Percentiles rank a stretch among this genome's conserved stretches.
phyloP scores from a whole-genome alignment of 1,140 invertebrate genomes.

The Drosophila ogumai region DNA sequence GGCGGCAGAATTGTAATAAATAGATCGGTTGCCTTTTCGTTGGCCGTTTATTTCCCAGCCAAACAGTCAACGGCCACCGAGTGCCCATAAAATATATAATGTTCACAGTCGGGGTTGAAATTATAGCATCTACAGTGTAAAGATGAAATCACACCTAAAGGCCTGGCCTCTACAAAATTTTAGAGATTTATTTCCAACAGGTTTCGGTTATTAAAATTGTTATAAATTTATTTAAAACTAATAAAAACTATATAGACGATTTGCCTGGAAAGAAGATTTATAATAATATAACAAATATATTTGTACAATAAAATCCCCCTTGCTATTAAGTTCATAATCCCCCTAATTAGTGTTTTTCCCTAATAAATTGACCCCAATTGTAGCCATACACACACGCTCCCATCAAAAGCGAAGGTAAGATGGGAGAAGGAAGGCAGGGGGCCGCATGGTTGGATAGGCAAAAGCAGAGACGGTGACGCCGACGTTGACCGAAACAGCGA shows the following conservation, averaged over 20 bases:
- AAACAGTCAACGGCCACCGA: constrained; percentile 46
- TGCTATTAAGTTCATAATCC: background rate
- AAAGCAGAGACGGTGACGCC: constrained; percentile 72
- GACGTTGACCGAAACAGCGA: constrained; percentile 33
- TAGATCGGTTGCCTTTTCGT: constrained; percentile 69
- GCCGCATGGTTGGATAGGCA: constrained; percentile 76
- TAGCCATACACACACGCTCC: constrained; percentile 24
- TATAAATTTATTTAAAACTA: background rate
- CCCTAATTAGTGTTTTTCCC: background rate
- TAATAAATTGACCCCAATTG: constrained; percentile 20
- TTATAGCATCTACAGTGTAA: background rate
- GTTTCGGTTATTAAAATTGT: no score
- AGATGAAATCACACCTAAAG: background rate
- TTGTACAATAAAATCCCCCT: no score
- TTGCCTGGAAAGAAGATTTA: background rate
- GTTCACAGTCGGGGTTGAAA: constrained; percentile 8
- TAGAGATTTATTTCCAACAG: background rate
- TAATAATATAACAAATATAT: background rate
- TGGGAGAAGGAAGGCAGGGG: constrained; percentile 17
- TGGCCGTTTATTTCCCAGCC: constrained; percentile 46
- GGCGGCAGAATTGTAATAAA: constrained; percentile 63
- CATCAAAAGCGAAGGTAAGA: constrained; percentile 18
- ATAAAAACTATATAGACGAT: background rate
- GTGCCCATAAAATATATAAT: constrained; percentile 39
- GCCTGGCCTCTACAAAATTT: background rate